Evolutionary conservation across 2,888 invertebrate species (phyloP), one percentile per base, ranked within the genome.

Genomic region (Chymomyza caudatula): DNA sequence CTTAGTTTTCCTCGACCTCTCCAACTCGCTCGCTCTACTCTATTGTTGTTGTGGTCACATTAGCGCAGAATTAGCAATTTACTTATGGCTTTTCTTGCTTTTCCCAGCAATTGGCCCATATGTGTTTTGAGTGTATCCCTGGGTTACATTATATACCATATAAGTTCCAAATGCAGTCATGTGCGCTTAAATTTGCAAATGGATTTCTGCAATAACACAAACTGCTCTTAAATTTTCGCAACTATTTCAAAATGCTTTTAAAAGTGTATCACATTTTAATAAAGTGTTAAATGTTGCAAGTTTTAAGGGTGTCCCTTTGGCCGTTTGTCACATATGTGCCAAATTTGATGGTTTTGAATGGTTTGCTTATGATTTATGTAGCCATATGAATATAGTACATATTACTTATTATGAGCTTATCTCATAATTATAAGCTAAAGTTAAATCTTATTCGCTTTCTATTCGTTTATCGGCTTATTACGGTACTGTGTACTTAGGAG

Each of bases 231-330:
- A 29, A 19, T 23, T 55, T 55, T 55, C 42, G 68, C 66, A 60
- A 53, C 60, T 65, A 65, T 66, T 49, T 13, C 51, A 42, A 60
- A 78, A 69, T 58, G 64, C 43, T 54, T 53, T 77, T 77, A 69
- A 57, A 85, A 82, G 69, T 85, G 82, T 79, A 80, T 73, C 80
- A 82, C 59, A 59, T 63, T 73, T 75, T 61, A 65, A 71, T 75
- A 66, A 68, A 73, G 76, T 82, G 80, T 64, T 75, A 85, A 81
- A 71, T 79, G 74, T 15, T 66, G 54, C 60, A 37, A 37, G 29
- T 11, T 37, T 37, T 11, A 37, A 37, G 29, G 29, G 29, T 37
- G 29, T 37, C 29, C 29, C 5, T 43, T 56, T 11, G 8, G 43
- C 29, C 65, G 63, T 60, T 67, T 63, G 42, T 60, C 79, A 57